Evolutionary conservation across 2,888 invertebrate species (phyloP).

Genomic region (Anaspis maculata): DNA sequence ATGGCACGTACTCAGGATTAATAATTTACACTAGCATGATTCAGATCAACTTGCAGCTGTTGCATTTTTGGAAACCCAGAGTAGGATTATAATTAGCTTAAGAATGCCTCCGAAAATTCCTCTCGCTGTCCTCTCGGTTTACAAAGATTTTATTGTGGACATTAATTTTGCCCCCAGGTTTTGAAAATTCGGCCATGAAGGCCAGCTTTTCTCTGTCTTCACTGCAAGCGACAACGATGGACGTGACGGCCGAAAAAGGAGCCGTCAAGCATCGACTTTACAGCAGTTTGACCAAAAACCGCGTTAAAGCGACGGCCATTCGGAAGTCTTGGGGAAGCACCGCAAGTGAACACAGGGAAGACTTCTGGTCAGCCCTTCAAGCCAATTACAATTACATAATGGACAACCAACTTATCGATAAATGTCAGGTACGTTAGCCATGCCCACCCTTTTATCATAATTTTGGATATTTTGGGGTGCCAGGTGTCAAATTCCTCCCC

Average conservation of each 20-base stretch:
- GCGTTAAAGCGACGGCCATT: slow-evolving; percentile 45
- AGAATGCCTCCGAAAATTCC: no score
- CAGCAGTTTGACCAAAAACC: slow-evolving; percentile 76
- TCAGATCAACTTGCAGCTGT: no score
- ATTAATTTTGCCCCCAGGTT: no score
- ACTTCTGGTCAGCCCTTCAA: slow-evolving; percentile 86
- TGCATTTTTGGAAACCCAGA: no score
- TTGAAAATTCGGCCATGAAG: slow-evolving; percentile 63
- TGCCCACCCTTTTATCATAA: background rate
- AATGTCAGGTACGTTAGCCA: slow-evolving; percentile 59
- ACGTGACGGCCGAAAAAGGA: slow-evolving; percentile 44
- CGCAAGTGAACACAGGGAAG: slow-evolving; percentile 71
- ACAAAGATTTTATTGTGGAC: no score
- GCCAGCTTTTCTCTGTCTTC: slow-evolving; percentile 77
- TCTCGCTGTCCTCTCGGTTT: no score
- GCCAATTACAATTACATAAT: slow-evolving; percentile 91
- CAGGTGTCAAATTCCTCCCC: no score
- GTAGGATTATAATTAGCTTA: no score
- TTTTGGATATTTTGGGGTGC: no score
- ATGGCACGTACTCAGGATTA: no score
- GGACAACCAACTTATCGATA: slow-evolving; percentile 88
- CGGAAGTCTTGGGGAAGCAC: slow-evolving; percentile 70
- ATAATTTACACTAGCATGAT: no score
- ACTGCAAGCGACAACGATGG: slow-evolving; percentile 53
- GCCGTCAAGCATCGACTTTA: slow-evolving; percentile 63